Conservation (phyloP, 1,140 invertebrate species). For the Ridgeia piscesae region DNA sequence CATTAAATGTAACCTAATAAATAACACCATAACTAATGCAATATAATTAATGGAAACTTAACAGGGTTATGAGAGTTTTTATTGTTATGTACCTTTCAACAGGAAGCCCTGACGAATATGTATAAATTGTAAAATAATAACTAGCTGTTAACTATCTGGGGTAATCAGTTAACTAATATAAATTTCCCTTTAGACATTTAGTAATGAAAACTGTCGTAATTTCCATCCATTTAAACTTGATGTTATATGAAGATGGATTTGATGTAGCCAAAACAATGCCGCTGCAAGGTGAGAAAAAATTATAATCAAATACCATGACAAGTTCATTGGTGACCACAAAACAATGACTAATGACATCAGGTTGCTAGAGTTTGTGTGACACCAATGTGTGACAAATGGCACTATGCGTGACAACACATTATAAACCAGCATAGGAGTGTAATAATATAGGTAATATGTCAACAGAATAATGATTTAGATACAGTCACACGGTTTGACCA, state of each 20-base stretch:
- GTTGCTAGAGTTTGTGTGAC: neutral
- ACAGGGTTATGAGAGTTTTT: no score
- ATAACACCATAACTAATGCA: no score
- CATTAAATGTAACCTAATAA: no score
- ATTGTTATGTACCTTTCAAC: no score
- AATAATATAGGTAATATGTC: neutral
- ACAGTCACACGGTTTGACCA: neutral
- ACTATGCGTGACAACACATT: neutral
- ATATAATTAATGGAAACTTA: no score
- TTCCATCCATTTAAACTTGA: neutral
- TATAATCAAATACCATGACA: neutral
- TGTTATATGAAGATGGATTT: neutral
- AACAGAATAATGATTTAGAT: neutral
- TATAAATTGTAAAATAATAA: no score
- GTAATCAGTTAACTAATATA: no score
- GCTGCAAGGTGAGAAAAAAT: neutral
- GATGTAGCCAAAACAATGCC: neutral
- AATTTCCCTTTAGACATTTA: no score
- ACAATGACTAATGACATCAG: neutral
- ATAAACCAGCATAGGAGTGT: neutral
- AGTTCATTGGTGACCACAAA: neutral
- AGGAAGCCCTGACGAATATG: no score
- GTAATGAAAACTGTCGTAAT: no score
- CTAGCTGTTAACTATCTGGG: no score
- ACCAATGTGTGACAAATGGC: neutral